phyloP scores from a whole-genome alignment of 1,140 invertebrate species.

The Drosophila nigromelanica region DNA sequence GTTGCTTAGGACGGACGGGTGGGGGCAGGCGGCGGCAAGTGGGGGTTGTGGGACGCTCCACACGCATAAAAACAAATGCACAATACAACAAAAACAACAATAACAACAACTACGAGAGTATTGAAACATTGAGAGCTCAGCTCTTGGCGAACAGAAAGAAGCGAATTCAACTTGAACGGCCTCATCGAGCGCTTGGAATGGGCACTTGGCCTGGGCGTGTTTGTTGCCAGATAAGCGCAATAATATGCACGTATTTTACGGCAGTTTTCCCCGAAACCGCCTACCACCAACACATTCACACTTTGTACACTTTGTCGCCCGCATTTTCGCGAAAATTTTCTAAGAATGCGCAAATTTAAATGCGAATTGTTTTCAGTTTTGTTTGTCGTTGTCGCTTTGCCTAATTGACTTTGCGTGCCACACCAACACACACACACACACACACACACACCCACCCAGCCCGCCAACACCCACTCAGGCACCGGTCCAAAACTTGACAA shows the following conservation, averaged over 20 bases:
- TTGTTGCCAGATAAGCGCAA: constrained; percentile 79
- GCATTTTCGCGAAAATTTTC: constrained; percentile 43
- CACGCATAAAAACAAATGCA: constrained; percentile 46
- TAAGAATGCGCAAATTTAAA: constrained; percentile 80
- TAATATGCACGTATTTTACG: constrained; percentile 81
- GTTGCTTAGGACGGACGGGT: constrained; percentile 61
- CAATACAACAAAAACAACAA: constrained; percentile 28
- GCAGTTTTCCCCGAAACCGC: constrained; percentile 23
- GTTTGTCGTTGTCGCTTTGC: constrained; percentile 68
- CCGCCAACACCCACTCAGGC: background rate
- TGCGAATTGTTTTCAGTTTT: constrained; percentile 80
- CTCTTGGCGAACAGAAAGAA: constrained; percentile 44
- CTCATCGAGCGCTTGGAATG: constrained; percentile 50
- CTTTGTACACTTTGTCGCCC: constrained; percentile 1
- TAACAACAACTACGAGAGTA: constrained; percentile 11
- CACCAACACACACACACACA: background rate
- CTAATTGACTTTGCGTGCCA: constrained; percentile 76
- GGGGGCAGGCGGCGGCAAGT: constrained; percentile 9
- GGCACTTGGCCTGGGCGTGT: constrained; percentile 67
- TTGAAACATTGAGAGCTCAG: constrained; percentile 47
- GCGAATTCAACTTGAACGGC: constrained; percentile 65
- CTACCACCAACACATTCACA: constrained; percentile 1
- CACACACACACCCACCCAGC: background rate
- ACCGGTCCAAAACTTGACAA: constrained; percentile 53
- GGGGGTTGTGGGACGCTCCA: constrained; percentile 23